Base-by-base conservation (phyloP, 2,888 invertebrate genomes). In the Cactoblastis cactorum region DNA sequence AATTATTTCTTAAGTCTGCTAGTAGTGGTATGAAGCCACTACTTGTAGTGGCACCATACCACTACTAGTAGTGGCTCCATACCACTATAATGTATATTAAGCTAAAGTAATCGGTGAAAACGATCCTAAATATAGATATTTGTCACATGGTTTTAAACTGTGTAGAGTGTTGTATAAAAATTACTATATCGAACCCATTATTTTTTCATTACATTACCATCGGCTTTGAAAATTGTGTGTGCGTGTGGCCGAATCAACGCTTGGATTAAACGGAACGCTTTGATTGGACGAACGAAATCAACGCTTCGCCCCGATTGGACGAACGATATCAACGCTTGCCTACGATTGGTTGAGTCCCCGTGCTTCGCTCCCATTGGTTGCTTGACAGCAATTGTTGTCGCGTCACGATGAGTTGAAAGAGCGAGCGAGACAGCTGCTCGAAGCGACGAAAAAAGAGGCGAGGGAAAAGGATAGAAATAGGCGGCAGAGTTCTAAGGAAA, bases 391-490 rank as follows among this genome's bases (percentile, higher is more conserved):
- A 87, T 88, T 94, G 76, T 88, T 94, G 71, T 94, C 94, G 63
- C 92, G 96, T 51, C 95, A 96, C 74, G 95, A 95, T 66, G 96
- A 96, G 85, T 91, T 97, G 65, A 93, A 95, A 78, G 95, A 96
- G 89, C 89, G 95, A 83, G 96, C 96, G 62, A 92, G 95, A 77
- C 92, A 94, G 77, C 91, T 97, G 77, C 90, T 97, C 62, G 96
- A 96, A 71, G 95, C 95, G 64, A 94, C 95, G 14, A 93, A 94
- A 77, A 84, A 92, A 49, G 95, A 95, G 63, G 92, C 92, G 66
- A 84, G 88, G 51, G 90, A 88, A 56, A 88, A 83, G 63, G 86
- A 83, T 48, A 83, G 69, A 61, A 74, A 60, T 37, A 75, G 69
- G 60, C 56, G 74, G 28, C 83, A 83, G 62, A 78, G 59, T 48